Evolutionary conservation across 1,140 invertebrate genomes (phyloP), one percentile per base, ranked within the genome.

Genomic region (Phymastichus coffea): DNA sequence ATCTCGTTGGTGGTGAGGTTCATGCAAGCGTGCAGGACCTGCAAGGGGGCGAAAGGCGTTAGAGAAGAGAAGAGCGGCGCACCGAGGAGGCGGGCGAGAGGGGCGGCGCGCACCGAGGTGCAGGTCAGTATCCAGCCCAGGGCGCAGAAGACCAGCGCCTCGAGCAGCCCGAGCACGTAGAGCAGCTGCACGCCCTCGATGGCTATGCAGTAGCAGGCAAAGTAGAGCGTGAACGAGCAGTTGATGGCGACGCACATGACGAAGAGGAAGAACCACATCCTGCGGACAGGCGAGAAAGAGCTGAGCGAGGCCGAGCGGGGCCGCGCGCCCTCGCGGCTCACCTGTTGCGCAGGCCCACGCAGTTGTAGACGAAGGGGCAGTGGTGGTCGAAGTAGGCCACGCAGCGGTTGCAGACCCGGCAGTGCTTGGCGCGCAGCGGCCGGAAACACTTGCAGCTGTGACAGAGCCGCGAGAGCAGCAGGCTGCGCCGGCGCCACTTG

Each of bases 331-430:
- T 33, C 14, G 30, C 14, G 14, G 14, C 14, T 57, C 68, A 82
- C 83, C 90, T 83, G 72, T 94, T 94, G 38, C 86, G 83, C 17
- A 93, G 76, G 2, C 91, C 91, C 9, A 97, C 91, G 75, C 94
- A 97, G 71, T 95, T 96, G 74, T 95, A 93, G 64, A 97, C 94
- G 70, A 95, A 97, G 0, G 93, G 93, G 73, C 94, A 97, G 68
- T 97, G 94, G 76, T 97, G 94, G 72, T 97, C 94, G 67, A 96
- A 96, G 71, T 94, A 91, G 1, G 88, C 87, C 2, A 96, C 92
- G 73, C 94, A 97, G 62, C 94, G 85, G 70, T 95, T 94, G 75
- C 94, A 97, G 41, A 93, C 87, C 38, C 92, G 84, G 68, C 94
- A 96, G 74, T 97, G 94, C 77, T 96, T 96, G 1, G 93, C 92